Evolutionary conservation across 2,113 vertebrate genomes (phyloP).

Genomic region (Muscicapa adusta): DNA sequence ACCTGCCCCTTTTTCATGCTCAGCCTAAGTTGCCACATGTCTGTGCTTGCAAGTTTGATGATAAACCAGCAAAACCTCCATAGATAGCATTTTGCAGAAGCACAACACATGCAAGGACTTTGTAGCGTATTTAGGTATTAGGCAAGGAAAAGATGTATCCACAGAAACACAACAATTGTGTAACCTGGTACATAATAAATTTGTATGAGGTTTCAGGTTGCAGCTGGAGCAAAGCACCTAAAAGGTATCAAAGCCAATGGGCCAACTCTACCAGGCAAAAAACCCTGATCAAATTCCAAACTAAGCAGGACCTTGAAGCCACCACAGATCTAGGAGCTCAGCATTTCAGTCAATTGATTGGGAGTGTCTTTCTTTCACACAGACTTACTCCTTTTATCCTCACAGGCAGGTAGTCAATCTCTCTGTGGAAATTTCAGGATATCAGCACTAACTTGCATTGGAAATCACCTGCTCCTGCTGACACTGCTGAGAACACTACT

Average conservation of each 20-base stretch:
- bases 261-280: neutral
- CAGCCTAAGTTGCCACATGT: neutral
- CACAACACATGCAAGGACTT: rapidly evolving
- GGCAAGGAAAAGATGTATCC: neutral
- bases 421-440: neutral
- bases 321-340: neutral
- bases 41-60: neutral
- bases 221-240: neutral
- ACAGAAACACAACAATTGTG: neutral
- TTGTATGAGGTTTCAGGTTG: neutral
- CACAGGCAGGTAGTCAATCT: neutral
- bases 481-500: neutral
- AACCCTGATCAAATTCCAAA: neutral
- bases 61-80: neutral
- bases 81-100: neutral
- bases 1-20: neutral
- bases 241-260: neutral
- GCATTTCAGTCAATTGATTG: neutral
- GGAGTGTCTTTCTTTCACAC: neutral
- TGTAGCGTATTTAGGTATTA: neutral
- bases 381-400: neutral
- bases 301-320: neutral
- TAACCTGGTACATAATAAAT: neutral
- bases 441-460: neutral
- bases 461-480: neutral